phyloP scores from a whole-genome alignment of 2,797 vertebrate genomes.

The Aldrovandia affinis region DNA sequence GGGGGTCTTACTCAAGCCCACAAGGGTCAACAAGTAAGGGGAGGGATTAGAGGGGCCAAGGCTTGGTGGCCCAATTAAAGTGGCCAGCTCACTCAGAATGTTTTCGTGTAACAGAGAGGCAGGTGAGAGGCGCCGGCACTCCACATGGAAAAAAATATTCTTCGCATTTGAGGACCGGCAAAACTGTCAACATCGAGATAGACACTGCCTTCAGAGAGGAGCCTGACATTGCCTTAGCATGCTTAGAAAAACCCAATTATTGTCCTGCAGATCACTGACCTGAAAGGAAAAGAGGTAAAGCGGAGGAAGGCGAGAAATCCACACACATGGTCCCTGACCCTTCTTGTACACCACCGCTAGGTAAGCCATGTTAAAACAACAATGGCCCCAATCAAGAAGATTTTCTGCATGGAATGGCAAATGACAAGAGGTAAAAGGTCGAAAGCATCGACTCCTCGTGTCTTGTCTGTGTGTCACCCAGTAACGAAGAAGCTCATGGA shows the following conservation, averaged over 20 bases:
- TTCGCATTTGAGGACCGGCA: slow-evolving; percentile 71
- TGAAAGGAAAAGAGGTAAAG: slow-evolving; percentile 41
- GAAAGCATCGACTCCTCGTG: background rate
- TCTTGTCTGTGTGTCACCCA: slow-evolving; percentile 54
- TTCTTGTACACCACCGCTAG: slow-evolving; percentile 39
- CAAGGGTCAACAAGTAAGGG: slow-evolving; percentile 81
- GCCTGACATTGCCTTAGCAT: slow-evolving; percentile 45
- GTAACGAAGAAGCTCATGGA: slow-evolving; percentile 60
- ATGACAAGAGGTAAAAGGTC: slow-evolving; percentile 75
- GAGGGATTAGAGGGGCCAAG: slow-evolving; percentile 29
- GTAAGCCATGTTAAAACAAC: slow-evolving; percentile 62
- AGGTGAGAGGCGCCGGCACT: background rate
- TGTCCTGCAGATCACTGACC: slow-evolving; percentile 50
- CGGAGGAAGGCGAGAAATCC: slow-evolving; percentile 45
- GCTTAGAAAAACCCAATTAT: slow-evolving; percentile 13
- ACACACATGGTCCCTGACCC: slow-evolving; percentile 28
- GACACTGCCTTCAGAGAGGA: slow-evolving; percentile 63
- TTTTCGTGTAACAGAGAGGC: slow-evolving; percentile 22
- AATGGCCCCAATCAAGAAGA: slow-evolving; percentile 73
- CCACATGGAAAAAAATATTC: slow-evolving; percentile 57
- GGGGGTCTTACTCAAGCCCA: slow-evolving; percentile 75
- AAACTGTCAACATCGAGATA: slow-evolving; percentile 63
- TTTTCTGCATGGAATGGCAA: slow-evolving; percentile 80
- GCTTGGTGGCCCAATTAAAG: slow-evolving; percentile 33
- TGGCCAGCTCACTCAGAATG: slow-evolving; percentile 25